Conservation (phyloP, 2,113 vertebrate species). For the Cinclus cinclus region DNA sequence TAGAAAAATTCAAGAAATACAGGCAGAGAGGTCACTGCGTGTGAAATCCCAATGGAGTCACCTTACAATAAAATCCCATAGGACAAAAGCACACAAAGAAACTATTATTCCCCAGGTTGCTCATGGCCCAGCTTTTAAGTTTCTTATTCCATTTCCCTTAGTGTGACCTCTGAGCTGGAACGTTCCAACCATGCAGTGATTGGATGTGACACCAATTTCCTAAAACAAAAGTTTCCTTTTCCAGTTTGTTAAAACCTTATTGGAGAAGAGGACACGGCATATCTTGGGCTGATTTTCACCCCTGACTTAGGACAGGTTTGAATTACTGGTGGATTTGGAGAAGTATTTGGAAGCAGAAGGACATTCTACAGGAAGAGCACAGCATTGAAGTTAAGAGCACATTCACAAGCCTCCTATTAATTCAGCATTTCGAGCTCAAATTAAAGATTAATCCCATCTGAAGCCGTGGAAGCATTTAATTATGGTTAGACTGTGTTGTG, state of each 20-base stretch:
- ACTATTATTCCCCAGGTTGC: not conserved
- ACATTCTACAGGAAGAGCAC: not conserved
- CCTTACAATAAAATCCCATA: not conserved
- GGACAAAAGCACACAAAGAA: not conserved
- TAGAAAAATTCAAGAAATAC: not conserved
- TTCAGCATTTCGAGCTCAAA: not conserved
- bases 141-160: not conserved
- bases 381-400: not conserved
- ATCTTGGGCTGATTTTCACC: not conserved
- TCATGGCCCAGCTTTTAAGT: not conserved
- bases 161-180: not conserved
- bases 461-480: slow-evolving; percentile 24
- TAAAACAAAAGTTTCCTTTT: not conserved
- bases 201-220: not conserved
- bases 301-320: not conserved
- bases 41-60: not conserved
- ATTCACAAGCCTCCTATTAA: not conserved
- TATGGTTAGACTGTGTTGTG: not conserved
- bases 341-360: not conserved
- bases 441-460: slow-evolving; percentile 6
- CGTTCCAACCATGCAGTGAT: not conserved
- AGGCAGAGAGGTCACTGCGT: not conserved
- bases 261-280: not conserved
- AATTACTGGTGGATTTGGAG: not conserved
- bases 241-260: not conserved